Evolutionary conservation across 1,140 invertebrate genomes (phyloP).

Genomic region (Macrosteles quadrilineatus): DNA sequence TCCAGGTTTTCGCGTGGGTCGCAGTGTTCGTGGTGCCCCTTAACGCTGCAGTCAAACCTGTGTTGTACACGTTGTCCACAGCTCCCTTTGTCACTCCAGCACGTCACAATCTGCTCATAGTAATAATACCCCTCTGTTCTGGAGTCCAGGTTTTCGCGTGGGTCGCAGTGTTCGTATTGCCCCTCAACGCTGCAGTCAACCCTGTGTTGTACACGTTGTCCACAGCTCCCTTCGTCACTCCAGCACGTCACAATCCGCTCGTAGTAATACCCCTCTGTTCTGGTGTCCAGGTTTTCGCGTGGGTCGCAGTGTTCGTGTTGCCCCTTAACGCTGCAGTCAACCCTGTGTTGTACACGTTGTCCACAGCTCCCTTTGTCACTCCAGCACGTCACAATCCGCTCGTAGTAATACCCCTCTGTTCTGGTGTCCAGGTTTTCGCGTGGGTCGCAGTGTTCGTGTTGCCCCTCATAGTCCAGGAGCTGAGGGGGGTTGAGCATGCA

Average conservation of each 20-base stretch:
- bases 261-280: too few relatives aligned
- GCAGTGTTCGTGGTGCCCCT: slow-evolving; percentile 60
- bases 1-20: slow-evolving; percentile 57
- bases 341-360: slow-evolving; percentile 59
- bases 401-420: slow-evolving; percentile 27
- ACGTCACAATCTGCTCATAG: slow-evolving; percentile 32
- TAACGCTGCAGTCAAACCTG: slow-evolving; percentile 60
- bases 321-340: slow-evolving; percentile 62
- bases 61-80: slow-evolving; percentile 58
- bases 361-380: slow-evolving; percentile 48
- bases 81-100: slow-evolving; percentile 45
- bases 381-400: slow-evolving; percentile 36
- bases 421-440: slow-evolving; percentile 50
- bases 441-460: slow-evolving; percentile 62
- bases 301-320: too few relatives aligned
- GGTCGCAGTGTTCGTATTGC: too few relatives aligned
- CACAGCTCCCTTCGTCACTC: too few relatives aligned
- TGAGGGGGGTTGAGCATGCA: too few relatives aligned
- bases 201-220: too few relatives aligned
- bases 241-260: too few relatives aligned
- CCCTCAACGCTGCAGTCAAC: too few relatives aligned
- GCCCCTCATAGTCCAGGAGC: too few relatives aligned
- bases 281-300: too few relatives aligned
- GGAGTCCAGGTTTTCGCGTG: too few relatives aligned
- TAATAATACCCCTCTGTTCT: too few relatives aligned